Evolutionary conservation across 64 coral and sea anemone species (phyloP).

Genomic region (Exaiptasia diaphana): DNA sequence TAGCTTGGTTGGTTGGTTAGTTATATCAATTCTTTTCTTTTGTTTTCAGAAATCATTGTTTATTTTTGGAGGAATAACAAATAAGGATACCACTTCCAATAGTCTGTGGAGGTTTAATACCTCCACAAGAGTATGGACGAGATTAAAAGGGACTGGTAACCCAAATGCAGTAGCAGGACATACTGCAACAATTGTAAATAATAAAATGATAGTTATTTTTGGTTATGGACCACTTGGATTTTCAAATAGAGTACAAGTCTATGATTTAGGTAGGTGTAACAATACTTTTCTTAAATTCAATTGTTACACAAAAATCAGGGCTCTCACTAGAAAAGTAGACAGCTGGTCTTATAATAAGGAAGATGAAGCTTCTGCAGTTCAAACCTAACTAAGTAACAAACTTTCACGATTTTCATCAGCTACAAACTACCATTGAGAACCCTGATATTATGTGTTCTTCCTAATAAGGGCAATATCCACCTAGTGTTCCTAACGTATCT

Average conservation of each 20-base stretch:
- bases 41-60: conserved; percentile 63
- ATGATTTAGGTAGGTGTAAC: conserved; percentile 59
- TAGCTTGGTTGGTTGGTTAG: too few species aligned
- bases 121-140: conserved; percentile 1
- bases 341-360: too few species aligned
- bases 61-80: conserved; percentile 66
- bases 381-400: too few species aligned
- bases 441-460: too few species aligned
- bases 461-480: too few species aligned
- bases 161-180: conserved; percentile 74
- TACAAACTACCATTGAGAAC: too few species aligned
- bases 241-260: conserved; percentile 63
- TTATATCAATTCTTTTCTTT: neutral
- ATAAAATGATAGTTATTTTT: conserved; percentile 87
- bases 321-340: too few species aligned
- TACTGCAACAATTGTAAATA: conserved; percentile 73
- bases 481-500: too few species aligned
- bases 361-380: too few species aligned
- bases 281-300: too few species aligned
- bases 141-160: neutral
- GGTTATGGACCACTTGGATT: conserved; percentile 70
- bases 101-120: conserved; percentile 78
- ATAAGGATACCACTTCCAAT: neutral
- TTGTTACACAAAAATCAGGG: too few species aligned
- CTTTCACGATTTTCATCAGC: too few species aligned